Evolutionary conservation across 2,797 vertebrate species (phyloP), one percentile per base, ranked within the genome.

Genomic region (Macroramphosus scolopax): DNA sequence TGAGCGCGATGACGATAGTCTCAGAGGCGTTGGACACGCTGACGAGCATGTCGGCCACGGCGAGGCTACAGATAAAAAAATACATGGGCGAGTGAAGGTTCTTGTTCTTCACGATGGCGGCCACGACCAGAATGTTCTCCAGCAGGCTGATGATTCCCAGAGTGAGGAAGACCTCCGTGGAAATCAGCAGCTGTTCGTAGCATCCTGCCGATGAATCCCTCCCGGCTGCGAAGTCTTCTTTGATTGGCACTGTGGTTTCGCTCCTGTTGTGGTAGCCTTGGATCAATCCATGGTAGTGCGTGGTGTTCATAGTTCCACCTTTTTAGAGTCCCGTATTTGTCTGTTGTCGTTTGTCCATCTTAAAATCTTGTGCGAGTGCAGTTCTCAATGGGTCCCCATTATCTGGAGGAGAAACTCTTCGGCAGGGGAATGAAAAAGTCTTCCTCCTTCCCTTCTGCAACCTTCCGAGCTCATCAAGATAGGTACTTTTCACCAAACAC

Each of bases 51-150:
- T 98, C 95, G 0, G 95, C 95, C 24, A 95, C 92, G 0, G 94
- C 95, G 37, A 97, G 84, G 86, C 94, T 97, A 33, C 95, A 98
- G 83, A 98, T 95, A 85, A 97, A 98, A 17, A 96, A 94, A 81
- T 98, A 98, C 95, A 97, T 97, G 7, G 95, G 95, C 0, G 95
- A 97, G 54, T 98, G 95, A 17, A 98, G 90, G 60, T 97, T 97
- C 88, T 92, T 95, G 88, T 97, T 98, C 78, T 95, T 95, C 59
- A 90, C 78, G 9, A 98, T 94, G 0, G 95, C 94, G 2, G 89
- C 87, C 0, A 98, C 92, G 11, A 97, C 95, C 72, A 97, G 81
- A 44, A 97, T 81, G 1, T 98, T 98, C 87, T 97, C 95, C 81
- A 97, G 39, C 54, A 97, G 82, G 73, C 95, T 97, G 68, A 96